Percentiles rank a stretch among this genome's conserved stretches.
These are phyloP conservation scores for Dorcus parallelipipedus DNA, from an alignment of 2,888 invertebrate species.

Conservation along the genomic window DNA sequence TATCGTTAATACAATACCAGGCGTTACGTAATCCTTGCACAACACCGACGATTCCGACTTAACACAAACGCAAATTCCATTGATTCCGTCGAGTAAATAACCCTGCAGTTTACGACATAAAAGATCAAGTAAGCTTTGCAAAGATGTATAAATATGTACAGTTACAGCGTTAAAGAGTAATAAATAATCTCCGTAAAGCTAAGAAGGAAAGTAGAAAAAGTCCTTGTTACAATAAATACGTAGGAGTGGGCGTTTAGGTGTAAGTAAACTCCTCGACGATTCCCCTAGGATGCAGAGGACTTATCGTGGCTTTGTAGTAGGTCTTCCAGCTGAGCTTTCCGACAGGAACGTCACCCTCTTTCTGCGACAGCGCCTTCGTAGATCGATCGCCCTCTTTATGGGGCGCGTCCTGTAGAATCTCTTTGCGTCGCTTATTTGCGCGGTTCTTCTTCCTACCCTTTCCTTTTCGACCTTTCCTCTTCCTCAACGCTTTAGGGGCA, in stretches of 20 bases:
- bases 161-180: no score
- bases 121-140: no score
- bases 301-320: constrained; percentile 54
- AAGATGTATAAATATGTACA: no score
- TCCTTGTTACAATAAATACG: not conserved
- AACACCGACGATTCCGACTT: no score
- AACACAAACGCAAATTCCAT: no score
- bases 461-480: constrained; percentile 47
- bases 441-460: constrained; percentile 51
- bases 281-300: constrained; percentile 57
- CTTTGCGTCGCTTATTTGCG: constrained; percentile 28
- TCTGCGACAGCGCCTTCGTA: constrained; percentile 8
- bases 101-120: no score
- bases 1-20: no score
- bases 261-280: constrained; percentile 52
- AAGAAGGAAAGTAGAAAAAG: no score
- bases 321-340: constrained; percentile 54
- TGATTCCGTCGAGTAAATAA: no score
- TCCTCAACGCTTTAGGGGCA: constrained; percentile 24
- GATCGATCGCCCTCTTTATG: constrained; percentile 8
- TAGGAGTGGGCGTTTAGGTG: not conserved
- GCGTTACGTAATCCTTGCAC: no score
- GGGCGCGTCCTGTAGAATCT: constrained; percentile 36
- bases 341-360: constrained; percentile 32
- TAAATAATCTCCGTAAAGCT: no score